These are phyloP conservation scores for Ardeotis arabs DNA, from an alignment of 2,113 vertebrate genomes.

Conservation along the genomic window DNA sequence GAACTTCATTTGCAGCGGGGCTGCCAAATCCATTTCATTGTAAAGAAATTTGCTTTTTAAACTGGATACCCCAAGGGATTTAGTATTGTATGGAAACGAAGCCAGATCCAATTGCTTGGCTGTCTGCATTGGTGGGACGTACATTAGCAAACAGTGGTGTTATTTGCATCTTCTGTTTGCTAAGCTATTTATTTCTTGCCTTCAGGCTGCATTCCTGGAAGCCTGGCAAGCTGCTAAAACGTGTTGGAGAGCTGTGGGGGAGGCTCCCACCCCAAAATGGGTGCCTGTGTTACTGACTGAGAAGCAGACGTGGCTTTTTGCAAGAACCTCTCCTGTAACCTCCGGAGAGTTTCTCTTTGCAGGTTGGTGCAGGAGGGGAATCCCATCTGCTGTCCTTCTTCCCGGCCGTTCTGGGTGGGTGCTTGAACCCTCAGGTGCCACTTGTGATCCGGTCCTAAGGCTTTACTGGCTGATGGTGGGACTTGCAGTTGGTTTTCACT, in stretches of 20 bases:
- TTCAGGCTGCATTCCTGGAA: constrained; percentile 16
- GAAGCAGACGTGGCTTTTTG: neutral
- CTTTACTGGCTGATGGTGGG: neutral
- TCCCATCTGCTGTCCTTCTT: neutral
- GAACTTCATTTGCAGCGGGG: constrained; percentile 66
- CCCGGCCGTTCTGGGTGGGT: neutral
- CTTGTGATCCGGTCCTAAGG: neutral
- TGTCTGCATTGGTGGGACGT: neutral
- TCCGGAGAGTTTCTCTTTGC: neutral
- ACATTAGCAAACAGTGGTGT: neutral
- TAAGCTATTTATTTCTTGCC: constrained; percentile 21
- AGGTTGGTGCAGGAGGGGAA: neutral
- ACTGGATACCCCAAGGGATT: constrained; percentile 47
- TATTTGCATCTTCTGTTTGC: neutral
- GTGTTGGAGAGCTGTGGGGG: neutral
- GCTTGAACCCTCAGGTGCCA: accelerated
- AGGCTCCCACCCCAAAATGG: neutral
- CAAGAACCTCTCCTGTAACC: neutral
- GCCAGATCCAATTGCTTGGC: constrained; percentile 62
- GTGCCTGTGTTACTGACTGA: neutral
- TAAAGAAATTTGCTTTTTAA: constrained; percentile 74
- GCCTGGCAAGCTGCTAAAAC: neutral
- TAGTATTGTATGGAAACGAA: constrained; percentile 48
- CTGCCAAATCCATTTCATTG: constrained; percentile 74
- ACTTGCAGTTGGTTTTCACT: neutral